Percentiles rank a stretch among this genome's conserved stretches.
Evolutionary conservation across 64 coral and sea anemone genomes (phyloP).

Genomic region (Montipora capricornis): DNA sequence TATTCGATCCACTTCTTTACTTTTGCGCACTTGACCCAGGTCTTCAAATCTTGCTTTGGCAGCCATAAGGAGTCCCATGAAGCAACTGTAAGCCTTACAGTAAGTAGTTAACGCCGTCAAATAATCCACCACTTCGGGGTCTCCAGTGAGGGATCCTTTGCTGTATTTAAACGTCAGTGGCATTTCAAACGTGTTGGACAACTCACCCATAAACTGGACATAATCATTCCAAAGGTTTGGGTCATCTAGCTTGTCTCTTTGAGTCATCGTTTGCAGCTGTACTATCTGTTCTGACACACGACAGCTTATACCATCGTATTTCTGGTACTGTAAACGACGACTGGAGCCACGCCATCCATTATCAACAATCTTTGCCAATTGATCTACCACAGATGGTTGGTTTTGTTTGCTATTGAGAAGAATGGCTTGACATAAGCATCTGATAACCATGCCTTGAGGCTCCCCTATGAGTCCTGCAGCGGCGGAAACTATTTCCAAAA

Average conservation of each 20-base stretch:
- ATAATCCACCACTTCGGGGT: conserved; percentile 50
- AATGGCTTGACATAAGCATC: not conserved
- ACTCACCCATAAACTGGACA: conserved; percentile 32
- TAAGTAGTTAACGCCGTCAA: conserved; percentile 37
- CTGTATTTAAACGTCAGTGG: conserved; percentile 38
- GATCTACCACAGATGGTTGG: not conserved
- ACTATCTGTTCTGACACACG: conserved; percentile 23
- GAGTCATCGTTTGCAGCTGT: conserved; percentile 6
- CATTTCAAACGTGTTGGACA: conserved; percentile 27
- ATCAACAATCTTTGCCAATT: conserved; percentile 2
- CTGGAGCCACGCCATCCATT: not conserved
- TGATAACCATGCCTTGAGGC: not conserved
- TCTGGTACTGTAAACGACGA: conserved; percentile 11
- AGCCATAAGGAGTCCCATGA: conserved; percentile 30
- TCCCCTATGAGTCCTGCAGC: not conserved
- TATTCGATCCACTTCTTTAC: not conserved
- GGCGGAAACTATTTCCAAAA: not conserved
- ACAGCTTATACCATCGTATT: not conserved
- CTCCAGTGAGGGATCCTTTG: not conserved
- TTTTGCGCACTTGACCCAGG: not conserved
- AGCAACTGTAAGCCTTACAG: conserved; percentile 38
- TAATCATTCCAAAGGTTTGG: conserved; percentile 34
- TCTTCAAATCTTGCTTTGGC: conserved; percentile 29
- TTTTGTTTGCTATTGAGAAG: not conserved
- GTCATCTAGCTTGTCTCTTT: conserved; percentile 32